Evolutionary conservation across 2,888 invertebrate species (phyloP), one percentile per base, ranked within the genome.

Genomic region (Dendrolimus pini): DNA sequence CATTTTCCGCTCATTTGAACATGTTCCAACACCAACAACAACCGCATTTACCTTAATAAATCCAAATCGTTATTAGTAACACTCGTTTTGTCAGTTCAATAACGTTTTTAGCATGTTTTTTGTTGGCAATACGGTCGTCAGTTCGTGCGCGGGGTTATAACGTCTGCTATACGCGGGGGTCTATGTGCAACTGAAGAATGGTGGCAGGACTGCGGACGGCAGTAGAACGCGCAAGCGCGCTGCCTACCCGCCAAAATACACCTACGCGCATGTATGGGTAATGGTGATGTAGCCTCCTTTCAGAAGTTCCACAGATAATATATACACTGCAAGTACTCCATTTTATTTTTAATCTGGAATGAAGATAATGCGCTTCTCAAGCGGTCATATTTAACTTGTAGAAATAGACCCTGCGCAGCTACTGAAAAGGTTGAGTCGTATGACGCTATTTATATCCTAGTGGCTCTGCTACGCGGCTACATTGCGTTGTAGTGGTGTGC

Each of bases 141-240:
- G 64, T 60, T 64, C 66, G 67, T 66, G 68, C 70, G 75, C 67
- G 72, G 64, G 61, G 56, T 60, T 68, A 68, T 74, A 61, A 78
- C 81, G 78, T 76, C 60, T 60, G 57, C 54, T 57, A 72, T 62
- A 62, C 73, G 65, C 79, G 75, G 66, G 65, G 67, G 74, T 70
- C 68, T 68, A 74, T 82, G 77, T 88, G 87, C 85, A 86, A 89
- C 89, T 89, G 68, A 89, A 89, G 89, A 89, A 89, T 89, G 88
- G 86, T 84, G 86, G 86, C 72, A 85, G 78, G 85, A 89, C 89
- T 89, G 89, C 89, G 88, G 89, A 83, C 80, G 74, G 79, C 73
- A 73, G 74, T 72, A 75, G 74, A 72, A 62, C 80, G 79, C 85
- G 86, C 89, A 74, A 74, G 89, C 89, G 89, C 69, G 55, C 63